phyloP scores from a whole-genome alignment of 2,888 invertebrate species.

The Bibio marci region DNA sequence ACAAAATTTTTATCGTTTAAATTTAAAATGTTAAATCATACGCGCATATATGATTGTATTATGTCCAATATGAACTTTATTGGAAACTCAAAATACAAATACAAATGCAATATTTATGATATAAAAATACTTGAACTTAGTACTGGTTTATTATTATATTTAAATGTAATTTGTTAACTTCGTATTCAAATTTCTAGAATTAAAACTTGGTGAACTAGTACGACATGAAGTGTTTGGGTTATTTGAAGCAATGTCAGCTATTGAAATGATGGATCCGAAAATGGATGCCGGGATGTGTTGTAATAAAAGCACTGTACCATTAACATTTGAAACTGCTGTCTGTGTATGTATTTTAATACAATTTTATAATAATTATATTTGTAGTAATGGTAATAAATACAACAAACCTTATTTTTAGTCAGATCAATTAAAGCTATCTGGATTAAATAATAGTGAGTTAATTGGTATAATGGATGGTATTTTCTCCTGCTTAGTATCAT shows the following conservation, averaged over 20 bases:
- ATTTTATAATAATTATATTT: too few species aligned
- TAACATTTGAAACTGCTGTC: constrained; percentile 75
- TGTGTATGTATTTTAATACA: constrained; percentile 33
- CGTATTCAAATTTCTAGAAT: constrained; percentile 40
- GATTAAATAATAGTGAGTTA: constrained; percentile 58
- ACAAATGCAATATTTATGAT: too few species aligned
- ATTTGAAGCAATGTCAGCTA: constrained; percentile 98
- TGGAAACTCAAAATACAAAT: too few species aligned
- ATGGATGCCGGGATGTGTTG: constrained; percentile 99
- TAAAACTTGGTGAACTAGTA: constrained; percentile 75
- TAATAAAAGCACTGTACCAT: constrained; percentile 67
- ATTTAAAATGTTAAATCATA: too few species aligned
- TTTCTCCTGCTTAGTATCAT: constrained; percentile 84
- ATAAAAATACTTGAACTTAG: neutral
- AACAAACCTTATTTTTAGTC: too few species aligned
- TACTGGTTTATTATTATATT: too few species aligned
- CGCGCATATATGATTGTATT: too few species aligned
- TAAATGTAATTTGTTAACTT: constrained; percentile 6
- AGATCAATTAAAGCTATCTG: constrained; percentile 58
- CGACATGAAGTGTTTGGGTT: constrained; percentile 84
- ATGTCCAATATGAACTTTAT: too few species aligned
- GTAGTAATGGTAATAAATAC: too few species aligned
- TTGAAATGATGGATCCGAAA: constrained; percentile 99
- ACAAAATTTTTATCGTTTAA: too few species aligned
- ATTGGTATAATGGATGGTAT: constrained; percentile 91